phyloP scores from a whole-genome alignment of 30 jellyfish, hydroid and myxozoan species.

The Turritopsis dohrnii region DNA sequence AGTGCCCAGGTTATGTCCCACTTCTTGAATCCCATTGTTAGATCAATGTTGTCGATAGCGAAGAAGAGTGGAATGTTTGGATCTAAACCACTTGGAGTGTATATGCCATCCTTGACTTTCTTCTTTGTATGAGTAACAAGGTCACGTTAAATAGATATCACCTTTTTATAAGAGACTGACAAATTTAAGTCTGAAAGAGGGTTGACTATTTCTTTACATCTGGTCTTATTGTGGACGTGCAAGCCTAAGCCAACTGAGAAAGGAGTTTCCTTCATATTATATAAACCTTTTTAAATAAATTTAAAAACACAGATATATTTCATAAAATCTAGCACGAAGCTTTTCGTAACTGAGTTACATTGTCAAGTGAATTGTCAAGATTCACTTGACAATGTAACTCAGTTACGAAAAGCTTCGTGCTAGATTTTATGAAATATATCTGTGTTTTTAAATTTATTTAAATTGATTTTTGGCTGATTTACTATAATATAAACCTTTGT shows the following conservation, averaged over 20 bases:
- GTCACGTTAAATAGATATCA: neutral
- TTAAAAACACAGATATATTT: no score
- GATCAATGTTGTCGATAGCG: neutral
- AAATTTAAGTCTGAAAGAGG: neutral
- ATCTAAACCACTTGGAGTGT: neutral
- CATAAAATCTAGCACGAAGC: no score
- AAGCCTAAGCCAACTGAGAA: neutral
- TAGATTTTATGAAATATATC: no score
- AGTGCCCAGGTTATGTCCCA: neutral
- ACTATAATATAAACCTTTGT: no score
- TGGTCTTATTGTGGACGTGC: neutral
- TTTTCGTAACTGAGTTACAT: no score
- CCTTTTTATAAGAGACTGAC: neutral
- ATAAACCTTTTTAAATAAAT: no score
- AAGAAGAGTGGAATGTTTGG: neutral
- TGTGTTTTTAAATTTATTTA: no score
- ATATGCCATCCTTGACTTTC: neutral
- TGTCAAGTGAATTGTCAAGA: no score
- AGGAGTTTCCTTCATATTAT: neutral
- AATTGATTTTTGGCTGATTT: no score
- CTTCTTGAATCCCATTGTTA: neutral
- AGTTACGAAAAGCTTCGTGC: no score
- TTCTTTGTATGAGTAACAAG: neutral
- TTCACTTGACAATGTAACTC: no score
- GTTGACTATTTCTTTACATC: neutral